A percentile compares a stretch with the other conserved stretches of the same genome.
These are phyloP conservation scores for Siphonodentalium dalli DNA, from an alignment of 2,888 invertebrate species.

Conservation along the genomic window DNA sequence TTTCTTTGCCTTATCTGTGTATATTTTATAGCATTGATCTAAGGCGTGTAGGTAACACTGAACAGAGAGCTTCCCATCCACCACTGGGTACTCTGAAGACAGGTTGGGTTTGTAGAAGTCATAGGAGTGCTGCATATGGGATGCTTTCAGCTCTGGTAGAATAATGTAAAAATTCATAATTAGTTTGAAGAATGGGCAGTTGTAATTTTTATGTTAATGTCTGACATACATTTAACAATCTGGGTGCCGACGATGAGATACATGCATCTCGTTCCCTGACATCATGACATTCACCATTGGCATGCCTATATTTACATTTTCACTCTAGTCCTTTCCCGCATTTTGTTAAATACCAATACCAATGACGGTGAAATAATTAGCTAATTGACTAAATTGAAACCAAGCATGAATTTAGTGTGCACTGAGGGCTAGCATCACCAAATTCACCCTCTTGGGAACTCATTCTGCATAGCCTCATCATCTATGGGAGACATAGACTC, in stretches of 20 bases:
- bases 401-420: no score
- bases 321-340: no score
- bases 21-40: conserved; percentile 89
- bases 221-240: background rate
- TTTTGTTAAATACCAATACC: no score
- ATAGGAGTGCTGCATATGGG: conserved; percentile 92
- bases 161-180: background rate
- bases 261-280: background rate
- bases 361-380: no score
- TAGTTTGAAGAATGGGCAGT: background rate
- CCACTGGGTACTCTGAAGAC: conserved; percentile 91
- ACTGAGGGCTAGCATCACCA: no score
- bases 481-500: no score
- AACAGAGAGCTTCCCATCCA: conserved; percentile 94
- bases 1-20: conserved; percentile 67
- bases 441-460: no score
- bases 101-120: conserved; percentile 98
- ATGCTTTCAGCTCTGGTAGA: conserved; percentile 76
- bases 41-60: conserved; percentile 92
- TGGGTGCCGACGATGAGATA: background rate
- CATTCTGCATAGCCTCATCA: no score
- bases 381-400: no score
- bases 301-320: no score
- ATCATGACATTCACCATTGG: no score
- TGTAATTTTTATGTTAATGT: background rate